Percentiles rank a stretch among this genome's conserved stretches.
Evolutionary conservation across 2,888 invertebrate genomes (phyloP).

Genomic region (Allygus modestus): DNA sequence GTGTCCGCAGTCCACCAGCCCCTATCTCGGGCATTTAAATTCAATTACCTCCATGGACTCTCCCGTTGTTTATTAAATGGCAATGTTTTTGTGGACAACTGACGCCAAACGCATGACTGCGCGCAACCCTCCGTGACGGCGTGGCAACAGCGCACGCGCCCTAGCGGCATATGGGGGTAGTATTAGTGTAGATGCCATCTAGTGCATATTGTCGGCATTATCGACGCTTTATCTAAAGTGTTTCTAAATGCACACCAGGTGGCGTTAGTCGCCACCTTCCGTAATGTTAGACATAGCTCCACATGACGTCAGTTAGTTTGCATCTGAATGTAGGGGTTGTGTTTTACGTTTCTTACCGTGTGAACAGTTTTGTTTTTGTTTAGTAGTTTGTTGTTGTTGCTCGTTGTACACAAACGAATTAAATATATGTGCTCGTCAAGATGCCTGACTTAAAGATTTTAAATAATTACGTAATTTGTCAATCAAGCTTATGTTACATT

Average conservation of each 20-base stretch:
- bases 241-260: slow-evolving; percentile 30
- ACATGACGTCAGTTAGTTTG: slow-evolving; percentile 1
- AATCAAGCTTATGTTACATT: no score
- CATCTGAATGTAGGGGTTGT: slow-evolving; percentile 1
- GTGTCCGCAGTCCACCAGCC: slow-evolving; percentile 14
- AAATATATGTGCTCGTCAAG: no score
- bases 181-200: slow-evolving; percentile 13
- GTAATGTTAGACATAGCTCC: slow-evolving; percentile 2
- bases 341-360: background rate
- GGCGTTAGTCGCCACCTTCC: background rate
- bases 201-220: slow-evolving; percentile 1
- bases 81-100: slow-evolving; percentile 6
- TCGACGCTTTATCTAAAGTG: slow-evolving; percentile 39
- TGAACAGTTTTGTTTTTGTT: no score
- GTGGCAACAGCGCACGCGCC: slow-evolving; percentile 35
- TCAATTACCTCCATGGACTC: slow-evolving; percentile 8
- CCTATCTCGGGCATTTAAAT: slow-evolving; percentile 43
- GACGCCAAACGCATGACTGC: background rate
- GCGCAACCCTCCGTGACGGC: background rate
- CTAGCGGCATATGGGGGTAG: slow-evolving; percentile 20
- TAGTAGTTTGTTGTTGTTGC: no score
- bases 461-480: no score
- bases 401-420: no score
- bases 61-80: background rate
- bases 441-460: no score